Evolutionary conservation across 2,888 invertebrate species (phyloP).

Genomic region (Vesta saturnalis): DNA sequence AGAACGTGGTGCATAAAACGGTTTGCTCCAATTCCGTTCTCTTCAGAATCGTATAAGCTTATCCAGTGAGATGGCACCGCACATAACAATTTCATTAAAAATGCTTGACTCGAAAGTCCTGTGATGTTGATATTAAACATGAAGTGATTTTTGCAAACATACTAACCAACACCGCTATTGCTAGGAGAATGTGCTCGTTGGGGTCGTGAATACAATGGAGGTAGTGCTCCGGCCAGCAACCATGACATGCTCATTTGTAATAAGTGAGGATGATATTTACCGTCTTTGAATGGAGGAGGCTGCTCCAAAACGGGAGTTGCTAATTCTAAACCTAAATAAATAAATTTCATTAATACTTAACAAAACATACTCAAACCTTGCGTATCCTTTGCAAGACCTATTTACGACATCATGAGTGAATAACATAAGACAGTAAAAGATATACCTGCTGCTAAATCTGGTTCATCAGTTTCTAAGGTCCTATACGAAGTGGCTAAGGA

Average conservation of each 20-base stretch:
- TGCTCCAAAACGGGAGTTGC: slow-evolving; percentile 79
- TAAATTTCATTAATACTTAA: neutral
- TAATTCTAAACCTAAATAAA: slow-evolving; percentile 67
- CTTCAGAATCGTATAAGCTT: slow-evolving; percentile 82
- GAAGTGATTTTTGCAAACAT: neutral
- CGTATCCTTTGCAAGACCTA: slow-evolving; percentile 3
- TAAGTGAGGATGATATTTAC: slow-evolving; percentile 56
- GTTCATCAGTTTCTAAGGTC: slow-evolving; percentile 58
- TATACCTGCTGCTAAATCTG: slow-evolving; percentile 56
- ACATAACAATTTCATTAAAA: slow-evolving; percentile 73
- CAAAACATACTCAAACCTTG: slow-evolving; percentile 6
- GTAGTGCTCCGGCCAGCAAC: slow-evolving; percentile 60
- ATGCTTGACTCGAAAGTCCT: slow-evolving; percentile 58
- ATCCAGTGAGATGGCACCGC: slow-evolving; percentile 85
- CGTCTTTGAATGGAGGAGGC: slow-evolving; percentile 61
- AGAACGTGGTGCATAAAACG: slow-evolving; percentile 86
- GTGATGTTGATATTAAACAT: slow-evolving; percentile 11
- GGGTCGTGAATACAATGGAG: slow-evolving; percentile 58
- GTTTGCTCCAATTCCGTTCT: slow-evolving; percentile 89
- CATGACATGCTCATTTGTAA: slow-evolving; percentile 61
- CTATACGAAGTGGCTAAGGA: slow-evolving; percentile 69
- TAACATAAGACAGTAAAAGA: slow-evolving; percentile 16
- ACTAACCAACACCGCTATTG: slow-evolving; percentile 56
- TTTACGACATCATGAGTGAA: neutral
- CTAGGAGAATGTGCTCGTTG: slow-evolving; percentile 59